A percentile compares a stretch with the other conserved stretches of the same genome.
These are phyloP conservation scores for Gonocerus acuteangulatus DNA, from an alignment of 2,888 invertebrate genomes.

Conservation along the genomic window DNA sequence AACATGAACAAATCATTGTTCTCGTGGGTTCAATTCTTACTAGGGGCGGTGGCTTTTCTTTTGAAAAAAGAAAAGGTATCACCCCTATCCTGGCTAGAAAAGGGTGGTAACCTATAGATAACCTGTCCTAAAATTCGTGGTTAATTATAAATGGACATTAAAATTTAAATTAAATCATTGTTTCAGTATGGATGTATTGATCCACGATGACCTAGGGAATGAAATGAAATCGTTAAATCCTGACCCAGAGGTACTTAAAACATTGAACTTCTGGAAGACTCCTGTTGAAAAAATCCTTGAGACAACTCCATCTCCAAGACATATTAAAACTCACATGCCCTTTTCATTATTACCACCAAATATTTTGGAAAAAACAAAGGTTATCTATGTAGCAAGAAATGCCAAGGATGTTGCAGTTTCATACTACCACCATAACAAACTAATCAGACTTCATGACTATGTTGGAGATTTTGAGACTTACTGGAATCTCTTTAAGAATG, in stretches of 20 bases:
- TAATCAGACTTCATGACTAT: slow-evolving; percentile 62
- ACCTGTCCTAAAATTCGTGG: too few relatives aligned
- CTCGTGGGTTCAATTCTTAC: too few relatives aligned
- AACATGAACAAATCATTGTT: too few relatives aligned
- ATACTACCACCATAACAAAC: slow-evolving; percentile 67
- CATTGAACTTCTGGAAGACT: slow-evolving; percentile 31
- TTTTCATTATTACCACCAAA: slow-evolving; percentile 61
- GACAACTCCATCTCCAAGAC: slow-evolving; percentile 33
- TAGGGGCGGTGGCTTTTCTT: too few relatives aligned
- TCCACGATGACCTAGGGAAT: slow-evolving; percentile 33
- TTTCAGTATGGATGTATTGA: slow-evolving; percentile 54
- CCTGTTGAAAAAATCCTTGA: slow-evolving; percentile 31
- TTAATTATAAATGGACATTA: too few relatives aligned
- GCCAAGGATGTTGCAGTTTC: slow-evolving; percentile 81
- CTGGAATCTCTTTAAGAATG: slow-evolving; percentile 57
- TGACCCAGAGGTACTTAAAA: slow-evolving; percentile 22
- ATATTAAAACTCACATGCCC: slow-evolving; percentile 59
- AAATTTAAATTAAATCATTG: too few relatives aligned
- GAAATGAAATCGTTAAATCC: slow-evolving; percentile 33
- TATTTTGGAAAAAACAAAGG: slow-evolving; percentile 50
- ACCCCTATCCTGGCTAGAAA: too few relatives aligned
- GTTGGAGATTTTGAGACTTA: slow-evolving; percentile 59
- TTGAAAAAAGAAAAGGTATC: too few relatives aligned
- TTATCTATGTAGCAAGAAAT: slow-evolving; percentile 76
- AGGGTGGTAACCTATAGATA: too few relatives aligned